Evolutionary conservation across 2,113 vertebrate genomes (phyloP).

Genomic region (Tonatia bakeri): DNA sequence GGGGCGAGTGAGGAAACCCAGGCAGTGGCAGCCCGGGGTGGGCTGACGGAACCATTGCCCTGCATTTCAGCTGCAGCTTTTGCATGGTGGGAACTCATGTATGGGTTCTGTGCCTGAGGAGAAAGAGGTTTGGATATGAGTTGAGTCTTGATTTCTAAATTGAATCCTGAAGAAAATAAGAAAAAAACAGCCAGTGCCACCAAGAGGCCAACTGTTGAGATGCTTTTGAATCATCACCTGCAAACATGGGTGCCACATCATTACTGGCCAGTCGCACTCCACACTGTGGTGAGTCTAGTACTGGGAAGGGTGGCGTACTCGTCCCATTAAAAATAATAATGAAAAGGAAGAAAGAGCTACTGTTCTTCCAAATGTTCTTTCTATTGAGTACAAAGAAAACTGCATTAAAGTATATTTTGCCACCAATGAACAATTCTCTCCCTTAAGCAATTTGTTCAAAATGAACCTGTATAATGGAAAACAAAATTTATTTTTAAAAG

Average conservation of each 20-base stretch:
- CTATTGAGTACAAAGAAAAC: background rate
- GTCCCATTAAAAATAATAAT: background rate
- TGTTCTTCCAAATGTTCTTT: background rate
- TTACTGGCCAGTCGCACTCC: background rate
- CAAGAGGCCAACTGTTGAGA: background rate
- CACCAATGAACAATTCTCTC: constrained; percentile 41
- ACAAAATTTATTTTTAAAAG: constrained; percentile 50
- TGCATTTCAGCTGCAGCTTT: background rate
- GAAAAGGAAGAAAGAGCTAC: background rate
- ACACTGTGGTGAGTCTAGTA: background rate
- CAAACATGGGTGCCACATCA: background rate
- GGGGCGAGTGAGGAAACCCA: background rate
- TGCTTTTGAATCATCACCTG: constrained; percentile 16
- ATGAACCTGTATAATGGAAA: background rate
- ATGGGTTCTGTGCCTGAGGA: background rate
- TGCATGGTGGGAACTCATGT: background rate
- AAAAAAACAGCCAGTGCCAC: background rate
- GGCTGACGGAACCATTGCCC: background rate
- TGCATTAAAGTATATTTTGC: background rate
- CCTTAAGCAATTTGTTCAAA: constrained; percentile 45
- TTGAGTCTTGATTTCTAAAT: background rate
- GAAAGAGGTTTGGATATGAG: background rate
- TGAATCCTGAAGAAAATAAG: background rate
- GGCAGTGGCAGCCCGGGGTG: too few species aligned
- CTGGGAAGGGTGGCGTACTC: background rate